Evolutionary conservation across 2,888 invertebrate genomes (phyloP), one percentile per base, ranked within the genome.

Genomic region (Andrena praecox): DNA sequence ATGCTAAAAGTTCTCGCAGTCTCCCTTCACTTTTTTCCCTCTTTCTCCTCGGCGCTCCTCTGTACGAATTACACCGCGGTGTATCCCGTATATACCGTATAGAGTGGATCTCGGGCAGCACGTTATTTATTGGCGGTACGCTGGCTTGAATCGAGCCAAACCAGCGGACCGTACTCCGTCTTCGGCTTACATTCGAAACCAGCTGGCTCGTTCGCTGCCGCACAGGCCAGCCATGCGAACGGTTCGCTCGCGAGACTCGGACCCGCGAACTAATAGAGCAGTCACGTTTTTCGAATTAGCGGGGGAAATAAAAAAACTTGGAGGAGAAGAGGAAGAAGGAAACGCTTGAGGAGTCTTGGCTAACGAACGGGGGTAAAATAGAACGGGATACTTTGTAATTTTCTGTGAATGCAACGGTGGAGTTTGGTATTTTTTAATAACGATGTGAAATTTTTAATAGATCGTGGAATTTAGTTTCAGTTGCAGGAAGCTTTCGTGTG

Each of bases 101-200:
- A 89, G 89, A 92, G 92, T 91, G 89, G 92, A 92, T 92, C 90
- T 91, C 82, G 80, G 85, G 77, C 86, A 84, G 77, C 79, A 79
- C 78, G 89, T 92, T 92, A 92, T 92, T 92, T 92, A 92, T 92
- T 85, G 91, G 86, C 78, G 87, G 90, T 89, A 90, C 90, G 91
- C 29, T 42, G 76, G 68, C 77, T 89, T 71, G 87, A 83, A 84
- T 87, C 83, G 71, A 85, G 71, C 85, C 76, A 77, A 77, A 82
- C 80, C 85, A 62, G 72, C 85, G 70, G 69, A 71, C 80, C 80
- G 84, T 86, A 85, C 87, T 86, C 79, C 80, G 87, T 89, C 86
- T 83, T 87, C 77, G 81, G 81, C 82, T 86, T 88, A 87, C 85
- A 85, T 86, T 78, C 80, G 12, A 86, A 71, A 74, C 67, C 84